Evolutionary conservation across 1,140 invertebrate species (phyloP).

Genomic region (Nasonia longicornis): DNA sequence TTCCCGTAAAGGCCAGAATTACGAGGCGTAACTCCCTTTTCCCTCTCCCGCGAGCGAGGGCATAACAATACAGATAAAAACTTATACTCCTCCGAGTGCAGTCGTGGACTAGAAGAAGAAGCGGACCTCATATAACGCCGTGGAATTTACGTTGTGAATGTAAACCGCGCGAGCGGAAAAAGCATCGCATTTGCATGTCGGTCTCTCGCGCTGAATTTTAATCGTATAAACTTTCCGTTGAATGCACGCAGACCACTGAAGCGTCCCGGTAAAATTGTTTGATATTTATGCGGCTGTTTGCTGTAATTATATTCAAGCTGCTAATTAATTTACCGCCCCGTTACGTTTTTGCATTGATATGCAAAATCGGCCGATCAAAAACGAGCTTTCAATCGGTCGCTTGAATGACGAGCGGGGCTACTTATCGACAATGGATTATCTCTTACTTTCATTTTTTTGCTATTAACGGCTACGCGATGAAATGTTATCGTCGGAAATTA

Average conservation of each 20-base stretch:
- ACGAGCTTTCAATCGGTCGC: background rate
- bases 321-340: background rate
- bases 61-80: conserved; percentile 38
- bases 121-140: background rate
- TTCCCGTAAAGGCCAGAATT: conserved; percentile 18
- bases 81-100: background rate
- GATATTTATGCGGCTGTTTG: background rate
- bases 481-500: background rate
- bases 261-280: background rate
- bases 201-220: conserved; percentile 55
- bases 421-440: background rate
- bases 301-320: background rate
- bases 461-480: background rate
- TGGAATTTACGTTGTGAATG: conserved; percentile 40
- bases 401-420: background rate
- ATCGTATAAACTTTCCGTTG: conserved; percentile 42
- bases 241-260: background rate
- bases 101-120: conserved; percentile 19
- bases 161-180: conserved; percentile 43
- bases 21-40: background rate
- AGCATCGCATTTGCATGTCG: conserved; percentile 62
- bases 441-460: background rate
- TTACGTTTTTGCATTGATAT: background rate
- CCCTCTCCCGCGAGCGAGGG: too few species aligned
- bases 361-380: background rate